A percentile compares a stretch with the other conserved stretches of the same genome.
Conservation (phyloP, 2,797 vertebrate genomes). For the Hydrolagus colliei region DNA sequence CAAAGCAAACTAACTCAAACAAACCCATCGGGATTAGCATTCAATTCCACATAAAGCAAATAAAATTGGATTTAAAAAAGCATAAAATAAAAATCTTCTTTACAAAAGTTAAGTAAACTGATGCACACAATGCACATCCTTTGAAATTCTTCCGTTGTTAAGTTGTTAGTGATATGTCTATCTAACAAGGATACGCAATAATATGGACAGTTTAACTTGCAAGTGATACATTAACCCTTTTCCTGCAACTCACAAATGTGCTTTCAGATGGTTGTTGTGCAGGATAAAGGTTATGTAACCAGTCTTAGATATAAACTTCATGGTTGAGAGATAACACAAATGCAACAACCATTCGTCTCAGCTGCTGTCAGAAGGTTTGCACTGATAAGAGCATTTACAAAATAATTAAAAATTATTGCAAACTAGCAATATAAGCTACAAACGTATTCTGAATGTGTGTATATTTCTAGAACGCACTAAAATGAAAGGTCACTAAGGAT, state of each 20-base stretch:
- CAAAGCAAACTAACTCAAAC: too few relatives aligned
- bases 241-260: not conserved
- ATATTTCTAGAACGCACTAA: not conserved
- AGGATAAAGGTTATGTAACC: not conserved
- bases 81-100: too few relatives aligned
- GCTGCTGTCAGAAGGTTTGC: not conserved
- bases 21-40: too few relatives aligned
- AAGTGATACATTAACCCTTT: not conserved
- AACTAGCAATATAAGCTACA: too few relatives aligned
- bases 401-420: not conserved
- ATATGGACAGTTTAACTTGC: too few relatives aligned
- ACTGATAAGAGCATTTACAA: conserved; percentile 17
- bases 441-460: not conserved
- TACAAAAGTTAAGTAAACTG: too few relatives aligned
- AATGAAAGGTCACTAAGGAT: not conserved
- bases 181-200: not conserved
- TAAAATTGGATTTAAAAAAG: too few relatives aligned
- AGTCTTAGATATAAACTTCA: not conserved
- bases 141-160: not conserved
- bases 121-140: not conserved
- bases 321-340: not conserved
- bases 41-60: too few relatives aligned
- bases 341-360: not conserved
- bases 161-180: not conserved
- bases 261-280: not conserved